phyloP scores from a whole-genome alignment of 2,113 vertebrate genomes.

The Falco punctatus region DNA sequence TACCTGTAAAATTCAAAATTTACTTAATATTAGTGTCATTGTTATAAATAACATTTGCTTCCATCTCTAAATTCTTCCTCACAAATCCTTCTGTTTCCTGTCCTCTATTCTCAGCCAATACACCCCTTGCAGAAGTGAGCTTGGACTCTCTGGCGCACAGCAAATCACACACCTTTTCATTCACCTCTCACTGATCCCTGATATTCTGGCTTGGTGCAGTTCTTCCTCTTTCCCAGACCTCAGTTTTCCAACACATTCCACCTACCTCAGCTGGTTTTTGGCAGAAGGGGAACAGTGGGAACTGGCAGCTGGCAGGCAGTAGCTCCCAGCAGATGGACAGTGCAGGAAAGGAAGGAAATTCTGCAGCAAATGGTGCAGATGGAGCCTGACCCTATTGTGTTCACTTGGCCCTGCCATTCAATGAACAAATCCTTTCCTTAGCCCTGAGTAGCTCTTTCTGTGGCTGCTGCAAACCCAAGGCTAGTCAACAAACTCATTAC shows the following conservation, averaged over 20 bases:
- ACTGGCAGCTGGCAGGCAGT: conserved; percentile 38
- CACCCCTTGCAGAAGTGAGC: background rate
- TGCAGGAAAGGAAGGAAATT: conserved; percentile 57
- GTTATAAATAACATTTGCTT: background rate
- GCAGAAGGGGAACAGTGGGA: background rate
- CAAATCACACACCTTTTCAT: background rate
- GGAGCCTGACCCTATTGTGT: conserved; percentile 53
- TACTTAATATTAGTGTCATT: background rate
- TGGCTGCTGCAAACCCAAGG: background rate
- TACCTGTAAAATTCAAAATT: background rate
- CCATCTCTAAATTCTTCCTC: background rate
- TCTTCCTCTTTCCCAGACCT: conserved; percentile 38
- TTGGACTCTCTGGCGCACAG: background rate
- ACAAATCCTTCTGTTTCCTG: conserved; percentile 7
- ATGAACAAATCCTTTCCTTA: background rate
- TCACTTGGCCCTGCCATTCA: conserved; percentile 20
- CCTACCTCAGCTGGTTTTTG: conserved; percentile 15
- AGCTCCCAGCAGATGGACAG: conserved; percentile 15
- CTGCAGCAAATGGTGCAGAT: conserved; percentile 33
- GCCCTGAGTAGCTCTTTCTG: background rate
- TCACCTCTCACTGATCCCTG: conserved; percentile 40
- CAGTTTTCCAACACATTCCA: background rate
- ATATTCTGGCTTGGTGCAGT: background rate
- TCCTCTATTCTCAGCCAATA: background rate
- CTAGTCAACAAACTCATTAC: background rate